phyloP scores from a whole-genome alignment of 2,113 vertebrate species.

The Oncorhynchus clarkii region DNA sequence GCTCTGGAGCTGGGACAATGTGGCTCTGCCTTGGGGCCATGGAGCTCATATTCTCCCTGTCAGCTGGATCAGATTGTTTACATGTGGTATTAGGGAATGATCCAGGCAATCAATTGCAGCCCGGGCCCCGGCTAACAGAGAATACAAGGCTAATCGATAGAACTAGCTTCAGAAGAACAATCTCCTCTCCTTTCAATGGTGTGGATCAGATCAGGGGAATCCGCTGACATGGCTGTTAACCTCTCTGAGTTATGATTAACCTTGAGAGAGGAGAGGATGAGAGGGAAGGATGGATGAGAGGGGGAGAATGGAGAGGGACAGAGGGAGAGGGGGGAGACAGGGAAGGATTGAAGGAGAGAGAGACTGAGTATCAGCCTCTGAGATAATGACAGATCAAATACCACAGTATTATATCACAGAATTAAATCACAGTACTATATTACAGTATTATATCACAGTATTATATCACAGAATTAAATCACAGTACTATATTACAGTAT shows the following conservation, averaged over 20 bases:
- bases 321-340: too few relatives aligned
- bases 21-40: neutral
- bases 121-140: neutral
- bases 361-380: neutral
- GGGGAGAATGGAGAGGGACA: too few relatives aligned
- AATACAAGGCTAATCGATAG: neutral
- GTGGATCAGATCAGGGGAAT: neutral
- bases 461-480: too few relatives aligned
- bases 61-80: constrained; percentile 9
- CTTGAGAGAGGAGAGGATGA: neutral
- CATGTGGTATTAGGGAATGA: neutral
- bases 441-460: too few relatives aligned
- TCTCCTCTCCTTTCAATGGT: neutral
- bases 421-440: too few relatives aligned
- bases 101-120: neutral
- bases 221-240: neutral
- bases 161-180: neutral
- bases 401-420: too few relatives aligned
- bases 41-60: neutral
- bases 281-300: neutral
- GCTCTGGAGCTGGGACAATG: too few relatives aligned
- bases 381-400: too few relatives aligned
- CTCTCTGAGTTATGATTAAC: neutral
- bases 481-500: too few relatives aligned
- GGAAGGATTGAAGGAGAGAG: neutral